Conservation (phyloP, 2,797 vertebrate species). For the Chelidonichthys spinosus region DNA sequence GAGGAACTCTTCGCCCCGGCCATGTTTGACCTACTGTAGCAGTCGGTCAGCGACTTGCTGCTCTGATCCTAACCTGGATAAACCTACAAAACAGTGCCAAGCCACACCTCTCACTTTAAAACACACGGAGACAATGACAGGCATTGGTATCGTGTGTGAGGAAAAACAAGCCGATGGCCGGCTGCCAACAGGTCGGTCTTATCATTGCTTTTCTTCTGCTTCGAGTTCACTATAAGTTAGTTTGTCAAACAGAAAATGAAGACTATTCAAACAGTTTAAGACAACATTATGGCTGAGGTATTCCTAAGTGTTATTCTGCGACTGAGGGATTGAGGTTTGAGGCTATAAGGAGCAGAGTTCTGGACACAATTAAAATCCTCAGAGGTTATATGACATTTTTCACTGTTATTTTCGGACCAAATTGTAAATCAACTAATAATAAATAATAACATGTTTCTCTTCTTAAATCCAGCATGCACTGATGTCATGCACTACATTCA, state of each 20-base stretch:
- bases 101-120: conserved; percentile 63
- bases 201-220: conserved; percentile 25
- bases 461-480: neutral
- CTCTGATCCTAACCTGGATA: conserved; percentile 48
- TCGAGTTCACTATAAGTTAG: neutral
- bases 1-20: neutral
- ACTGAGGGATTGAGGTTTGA: neutral
- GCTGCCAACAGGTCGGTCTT: conserved; percentile 18
- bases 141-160: conserved; percentile 12
- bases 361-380: neutral
- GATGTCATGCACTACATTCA: conserved; percentile 27
- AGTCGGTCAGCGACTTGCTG: conserved; percentile 55
- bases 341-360: neutral
- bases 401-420: neutral
- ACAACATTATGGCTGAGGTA: neutral
- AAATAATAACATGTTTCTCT: neutral
- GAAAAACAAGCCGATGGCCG: conserved; percentile 46
- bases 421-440: neutral
- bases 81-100: conserved; percentile 15
- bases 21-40: conserved; percentile 36
- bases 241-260: conserved; percentile 21
- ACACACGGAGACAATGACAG: conserved; percentile 38
- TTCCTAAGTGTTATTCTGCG: conserved; percentile 6
- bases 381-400: neutral
- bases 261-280: conserved; percentile 2